Base-by-base conservation (phyloP, 2,888 invertebrate species). In the Diploptera punctata region DNA sequence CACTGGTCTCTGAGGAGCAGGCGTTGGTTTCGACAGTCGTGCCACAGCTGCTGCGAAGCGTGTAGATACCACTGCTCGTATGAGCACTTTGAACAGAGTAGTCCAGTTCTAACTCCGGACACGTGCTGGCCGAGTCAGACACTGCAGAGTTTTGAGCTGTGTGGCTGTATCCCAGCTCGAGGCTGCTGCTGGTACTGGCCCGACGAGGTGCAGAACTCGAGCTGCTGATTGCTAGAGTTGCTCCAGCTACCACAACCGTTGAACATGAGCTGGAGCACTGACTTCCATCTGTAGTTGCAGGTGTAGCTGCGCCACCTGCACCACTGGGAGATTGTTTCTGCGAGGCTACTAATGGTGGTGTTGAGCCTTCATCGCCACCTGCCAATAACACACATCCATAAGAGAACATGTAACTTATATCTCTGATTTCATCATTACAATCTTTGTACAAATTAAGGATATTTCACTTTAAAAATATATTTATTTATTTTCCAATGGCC, bases 191-290 rank as follows among this genome's bases (percentile, higher is more conserved):
- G 52, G 93, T 92, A 29, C 93, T 93, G 74, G 91, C 87, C 78
- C 91, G 86, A 77, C 91, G 87, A 67, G 72, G 29, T 24, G 47
- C 21, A 5, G 9, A 24, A 16, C 68, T 18, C 18, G 24, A 18
- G 38, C 43, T 60, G 24, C 60, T 33, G 10, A 68, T 24, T 29
- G 49, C 43, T 26, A 72, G 60, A 5, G 57, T 44, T 19, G 70
- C 82, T 9, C 86, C 84, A 4, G 87, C 87, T 77, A 94, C 91
- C 77, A 94, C 93, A n/a, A 94, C 93, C 43, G 94, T 94, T 79
- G 94, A 94, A 81, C 94, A 94, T 29, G 93, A 93, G 68, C 94
- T 94, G 71, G 93, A 93, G 82, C 94, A 94, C 81, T 94, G 94
- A 29, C 93, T 93, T 69, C 83, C 83, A 78, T 83, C 83, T 76